Percentiles rank a stretch among this genome's conserved stretches.
phyloP scores from a whole-genome alignment of 2,888 invertebrate species.

The Lepidocyrtoides sp. region DNA sequence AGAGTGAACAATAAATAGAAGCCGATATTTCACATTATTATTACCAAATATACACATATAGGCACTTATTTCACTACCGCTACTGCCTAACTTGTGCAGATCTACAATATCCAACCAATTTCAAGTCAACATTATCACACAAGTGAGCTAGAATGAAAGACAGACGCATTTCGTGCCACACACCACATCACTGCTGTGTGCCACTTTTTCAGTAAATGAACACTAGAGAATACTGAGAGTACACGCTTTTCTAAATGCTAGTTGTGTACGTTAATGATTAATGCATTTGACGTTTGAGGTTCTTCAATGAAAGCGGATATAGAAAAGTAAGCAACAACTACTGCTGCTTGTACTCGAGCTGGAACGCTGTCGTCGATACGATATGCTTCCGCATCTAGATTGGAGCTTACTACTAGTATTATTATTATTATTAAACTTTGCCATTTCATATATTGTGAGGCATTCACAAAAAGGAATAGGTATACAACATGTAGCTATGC shows the following conservation, averaged over 20 bases:
- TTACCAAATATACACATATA: neutral
- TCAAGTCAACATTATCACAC: neutral
- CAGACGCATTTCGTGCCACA: slow-evolving; percentile 2
- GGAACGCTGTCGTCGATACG: neutral
- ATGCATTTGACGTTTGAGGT: slow-evolving; percentile 77
- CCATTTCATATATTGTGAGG: neutral
- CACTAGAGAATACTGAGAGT: slow-evolving; percentile 19
- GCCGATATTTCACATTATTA: slow-evolving; percentile 40
- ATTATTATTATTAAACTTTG: slow-evolving; percentile 28
- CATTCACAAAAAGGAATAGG: neutral
- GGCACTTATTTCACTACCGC: neutral
- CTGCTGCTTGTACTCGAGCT: neutral
- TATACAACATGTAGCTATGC: no score
- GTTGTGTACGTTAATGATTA: slow-evolving; percentile 60
- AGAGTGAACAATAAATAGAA: slow-evolving; percentile 33
- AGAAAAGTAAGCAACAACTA: slow-evolving; percentile 22
- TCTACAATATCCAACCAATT: neutral
- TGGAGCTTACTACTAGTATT: slow-evolving; percentile 9
- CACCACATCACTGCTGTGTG: slow-evolving; percentile 27
- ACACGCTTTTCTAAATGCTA: neutral
- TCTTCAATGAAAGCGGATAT: slow-evolving; percentile 2
- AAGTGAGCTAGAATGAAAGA: neutral
- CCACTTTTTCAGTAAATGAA: slow-evolving; percentile 20
- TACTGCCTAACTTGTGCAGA: neutral
- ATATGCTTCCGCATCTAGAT: slow-evolving; percentile 47